Base-by-base conservation (phyloP, 2,888 invertebrate species). In the Pandemis cinnamomeana region DNA sequence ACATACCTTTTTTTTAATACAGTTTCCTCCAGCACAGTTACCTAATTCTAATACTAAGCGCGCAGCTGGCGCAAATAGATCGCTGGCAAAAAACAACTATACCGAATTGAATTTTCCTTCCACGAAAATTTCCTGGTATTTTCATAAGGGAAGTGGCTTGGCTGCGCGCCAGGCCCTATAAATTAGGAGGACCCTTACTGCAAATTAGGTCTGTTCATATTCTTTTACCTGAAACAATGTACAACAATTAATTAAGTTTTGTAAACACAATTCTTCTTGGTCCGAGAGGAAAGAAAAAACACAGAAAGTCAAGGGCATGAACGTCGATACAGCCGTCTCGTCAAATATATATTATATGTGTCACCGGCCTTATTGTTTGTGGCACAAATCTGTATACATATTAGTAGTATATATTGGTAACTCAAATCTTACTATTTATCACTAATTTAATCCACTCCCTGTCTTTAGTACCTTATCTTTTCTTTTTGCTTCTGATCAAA, bases 221-320 rank as follows among this genome's bases (percentile, higher is more conserved):
- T 15, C 44, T 68, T 60, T 58, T 71, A 72, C 71, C 71, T 72
- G 67, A 2, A 67, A 72, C 61, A 67, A 72, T 15, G 46, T 51
- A 67, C 48, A 8, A 27, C 5, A 61, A 41, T 13, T 61, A 61
- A 61, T 61, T 61, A 58, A 58, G 20, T 58, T 58, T 5, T 11
- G 2, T 58, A 11, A 58, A 4, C 3, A 20, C 20, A 20, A 55
- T 48, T 6, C 53, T 53, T 53, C 0, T 5, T 36, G 27, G 27
- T 36, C 27, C 2, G 27, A 2, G 27, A 36, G 4, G 1, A 36
- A 20, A 36, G 27, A 36, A 36, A 36, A 36, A 36, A 36, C 4
- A 20, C 2, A 36, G 27, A 36, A 36, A 36, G 27, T 36, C 27
- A 36, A 36, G 27, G 27, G 27, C 27, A 36, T 36, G 4, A 36